Percentiles rank a stretch among this genome's conserved stretches.
These are phyloP conservation scores for Cyanoramphus novaezelandiae DNA, from an alignment of 2,113 vertebrate species.

Conservation along the genomic window DNA sequence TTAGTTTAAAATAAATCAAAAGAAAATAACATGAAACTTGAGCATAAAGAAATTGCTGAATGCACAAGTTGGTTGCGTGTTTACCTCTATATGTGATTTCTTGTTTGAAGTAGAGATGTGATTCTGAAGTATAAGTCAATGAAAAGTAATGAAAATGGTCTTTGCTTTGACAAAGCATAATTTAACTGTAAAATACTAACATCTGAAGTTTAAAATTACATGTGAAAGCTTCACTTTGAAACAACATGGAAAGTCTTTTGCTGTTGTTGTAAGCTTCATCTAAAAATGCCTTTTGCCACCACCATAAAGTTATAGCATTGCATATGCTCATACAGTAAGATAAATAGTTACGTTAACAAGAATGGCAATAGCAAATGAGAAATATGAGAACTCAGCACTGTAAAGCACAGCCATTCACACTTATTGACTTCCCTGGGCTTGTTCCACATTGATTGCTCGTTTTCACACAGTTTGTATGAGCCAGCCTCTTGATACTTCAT, in stretches of 20 bases:
- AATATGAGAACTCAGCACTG: not conserved
- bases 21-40: not conserved
- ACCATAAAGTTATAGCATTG: not conserved
- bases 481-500: not conserved
- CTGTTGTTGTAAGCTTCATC: not conserved
- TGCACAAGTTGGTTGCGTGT: not conserved
- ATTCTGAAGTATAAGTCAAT: not conserved
- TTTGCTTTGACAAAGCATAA: not conserved
- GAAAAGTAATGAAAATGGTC: not conserved
- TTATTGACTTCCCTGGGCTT: not conserved
- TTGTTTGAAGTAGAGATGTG: not conserved
- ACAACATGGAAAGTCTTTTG: not conserved
- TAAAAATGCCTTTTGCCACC: not conserved
- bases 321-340: not conserved
- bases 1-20: not conserved
- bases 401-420: not conserved
- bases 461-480: not conserved
- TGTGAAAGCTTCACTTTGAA: not conserved
- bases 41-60: not conserved
- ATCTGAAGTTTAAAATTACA: not conserved
- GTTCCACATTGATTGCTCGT: not conserved
- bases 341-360: not conserved
- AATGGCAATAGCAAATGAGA: not conserved
- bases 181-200: not conserved
- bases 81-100: accelerated